A percentile compares a stretch with the other conserved stretches of the same genome.
Evolutionary conservation across 1,140 invertebrate genomes (phyloP).

Genomic region (Gryon sp.): DNA sequence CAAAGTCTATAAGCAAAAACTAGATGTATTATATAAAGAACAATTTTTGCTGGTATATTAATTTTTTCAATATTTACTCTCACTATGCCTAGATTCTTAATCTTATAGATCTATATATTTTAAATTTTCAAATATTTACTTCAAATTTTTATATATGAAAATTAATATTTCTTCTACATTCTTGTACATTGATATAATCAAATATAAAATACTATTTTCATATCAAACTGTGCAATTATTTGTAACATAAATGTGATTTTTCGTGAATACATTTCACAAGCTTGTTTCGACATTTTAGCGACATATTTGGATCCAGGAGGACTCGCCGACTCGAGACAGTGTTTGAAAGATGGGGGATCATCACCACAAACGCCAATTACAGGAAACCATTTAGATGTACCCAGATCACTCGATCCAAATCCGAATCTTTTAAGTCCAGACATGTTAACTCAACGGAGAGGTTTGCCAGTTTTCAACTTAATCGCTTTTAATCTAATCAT

Average conservation of each 20-base stretch:
- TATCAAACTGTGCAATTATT: not conserved
- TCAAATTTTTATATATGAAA: no score
- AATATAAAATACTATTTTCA: no score
- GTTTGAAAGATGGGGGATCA: slow-evolving; percentile 83
- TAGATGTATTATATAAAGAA: no score
- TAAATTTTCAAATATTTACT: no score
- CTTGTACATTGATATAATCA: no score
- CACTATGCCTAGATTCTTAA: no score
- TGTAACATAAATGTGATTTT: not conserved
- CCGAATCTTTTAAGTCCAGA: slow-evolving; percentile 90
- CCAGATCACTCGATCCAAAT: slow-evolving; percentile 85
- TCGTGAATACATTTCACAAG: slow-evolving; percentile 13
- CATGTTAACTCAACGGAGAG: slow-evolving; percentile 86
- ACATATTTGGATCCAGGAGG: slow-evolving; percentile 78
- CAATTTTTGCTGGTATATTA: no score
- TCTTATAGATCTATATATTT: no score
- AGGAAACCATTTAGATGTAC: slow-evolving; percentile 89
- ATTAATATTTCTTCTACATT: no score
- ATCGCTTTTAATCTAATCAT: no score
- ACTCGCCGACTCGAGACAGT: slow-evolving; percentile 82
- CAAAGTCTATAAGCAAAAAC: no score
- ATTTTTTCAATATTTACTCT: no score
- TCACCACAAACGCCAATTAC: slow-evolving; percentile 82
- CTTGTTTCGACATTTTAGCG: slow-evolving; percentile 68
- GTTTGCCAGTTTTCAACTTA: slow-evolving; percentile 71